Percentiles rank a stretch among this genome's conserved stretches.
Evolutionary conservation across 1,140 invertebrate genomes (phyloP).

Genomic region (Nixonia krombeini): DNA sequence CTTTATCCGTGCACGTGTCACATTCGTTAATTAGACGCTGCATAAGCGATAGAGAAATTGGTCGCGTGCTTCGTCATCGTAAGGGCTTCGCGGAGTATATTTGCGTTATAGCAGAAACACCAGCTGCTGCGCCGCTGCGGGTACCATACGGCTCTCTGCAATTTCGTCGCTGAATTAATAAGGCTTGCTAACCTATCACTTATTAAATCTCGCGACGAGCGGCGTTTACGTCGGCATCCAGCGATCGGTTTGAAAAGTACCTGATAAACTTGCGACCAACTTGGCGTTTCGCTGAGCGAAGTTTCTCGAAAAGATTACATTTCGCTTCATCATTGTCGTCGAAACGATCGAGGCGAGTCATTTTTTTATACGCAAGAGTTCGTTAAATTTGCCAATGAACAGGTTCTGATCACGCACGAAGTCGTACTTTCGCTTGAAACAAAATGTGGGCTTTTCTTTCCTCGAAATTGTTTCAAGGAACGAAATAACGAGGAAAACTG

Average conservation of each 20-base stretch:
- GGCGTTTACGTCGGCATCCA: neutral
- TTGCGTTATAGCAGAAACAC: slow-evolving; percentile 1
- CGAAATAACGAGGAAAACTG: no score
- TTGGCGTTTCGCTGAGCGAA: neutral
- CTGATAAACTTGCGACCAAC: no score
- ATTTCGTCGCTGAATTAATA: slow-evolving; percentile 13
- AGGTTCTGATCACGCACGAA: no score
- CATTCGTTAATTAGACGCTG: slow-evolving; percentile 6
- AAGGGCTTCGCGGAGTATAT: slow-evolving; percentile 1
- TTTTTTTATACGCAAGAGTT: no score
- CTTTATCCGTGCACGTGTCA: neutral
- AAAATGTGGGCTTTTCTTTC: no score
- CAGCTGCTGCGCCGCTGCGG: slow-evolving; percentile 12
- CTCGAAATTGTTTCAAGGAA: no score
- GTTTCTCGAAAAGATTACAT: no score
- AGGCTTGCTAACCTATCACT: slow-evolving; percentile 19
- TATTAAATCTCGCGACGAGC: slow-evolving; percentile 20
- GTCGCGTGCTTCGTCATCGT: slow-evolving; percentile 6
- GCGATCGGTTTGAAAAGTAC: neutral
- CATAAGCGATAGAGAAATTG: neutral
- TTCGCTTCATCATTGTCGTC: no score
- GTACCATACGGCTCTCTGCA: slow-evolving; percentile 11
- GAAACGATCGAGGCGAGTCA: no score
- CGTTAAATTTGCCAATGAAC: no score
- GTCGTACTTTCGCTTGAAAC: no score